Evolutionary conservation across 2,888 invertebrate species (phyloP), one percentile per base, ranked within the genome.

Genomic region (Pandemis heparana): DNA sequence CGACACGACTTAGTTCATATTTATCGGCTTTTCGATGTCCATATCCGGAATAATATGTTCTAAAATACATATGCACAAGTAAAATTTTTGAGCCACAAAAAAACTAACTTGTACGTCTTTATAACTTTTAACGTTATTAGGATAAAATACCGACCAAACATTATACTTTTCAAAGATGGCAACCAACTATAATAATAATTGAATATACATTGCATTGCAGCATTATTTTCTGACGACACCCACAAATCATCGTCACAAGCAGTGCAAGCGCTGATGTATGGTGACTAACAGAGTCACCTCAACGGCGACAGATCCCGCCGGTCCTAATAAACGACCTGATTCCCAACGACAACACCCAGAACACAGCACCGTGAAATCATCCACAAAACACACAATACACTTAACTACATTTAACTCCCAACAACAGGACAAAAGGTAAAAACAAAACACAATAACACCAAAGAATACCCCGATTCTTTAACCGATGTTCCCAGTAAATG

Each of bases 391-490:
- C 60, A 92, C 92, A 94, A 92, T 86, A 77, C 80, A 81, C 80
- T 90, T 92, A 92, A 93, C 91, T 85, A 90, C 92, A 92, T 92
- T 92, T 92, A 93, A 94, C 94, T 94, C 87, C 94, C 90, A 82
- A 91, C 90, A 92, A 92, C 87, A 80, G 78, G 77, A 83, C 86
- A 90, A 89, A 89, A 89, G 85, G 79, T 85, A 85, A 87, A 90
- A 89, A 92, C 92, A 92, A 92, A 87, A 79, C 88, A 91, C 81
- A 85, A 82, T 81, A 78, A 79, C 77, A 78, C 87, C 87, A 87
- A 89, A 81, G 75, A 80, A 62, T 72, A 18, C 53, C 56, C 60
- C 77, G 81, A 86, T 89, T 89, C 87, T 86, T 87, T 85, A 80
- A 79, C 72, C 74, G 75, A 81, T 83, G 77, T 92, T 92, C 92